phyloP scores from a whole-genome alignment of 1,140 invertebrate species.

The Dendroctonus valens region DNA sequence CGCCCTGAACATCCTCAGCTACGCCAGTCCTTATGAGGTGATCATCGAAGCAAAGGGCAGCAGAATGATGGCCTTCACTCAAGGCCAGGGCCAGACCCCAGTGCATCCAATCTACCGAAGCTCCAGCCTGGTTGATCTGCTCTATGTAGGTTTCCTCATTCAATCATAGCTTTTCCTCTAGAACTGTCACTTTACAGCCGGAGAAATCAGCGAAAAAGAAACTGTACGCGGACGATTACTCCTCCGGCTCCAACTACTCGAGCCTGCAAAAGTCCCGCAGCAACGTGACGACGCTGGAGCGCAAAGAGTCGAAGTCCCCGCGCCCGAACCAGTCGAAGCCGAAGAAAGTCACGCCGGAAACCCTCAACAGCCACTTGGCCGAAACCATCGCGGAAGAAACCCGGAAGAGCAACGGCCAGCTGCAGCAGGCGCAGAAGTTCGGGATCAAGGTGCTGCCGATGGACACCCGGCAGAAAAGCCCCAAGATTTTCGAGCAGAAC shows the following conservation, averaged over 20 bases:
- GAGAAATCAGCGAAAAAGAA: slow-evolving; percentile 50
- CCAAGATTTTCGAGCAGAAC: slow-evolving; percentile 47
- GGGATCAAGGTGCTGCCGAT: slow-evolving; percentile 66
- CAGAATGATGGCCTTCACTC: slow-evolving; percentile 30
- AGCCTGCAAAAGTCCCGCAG: slow-evolving; percentile 51
- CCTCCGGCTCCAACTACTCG: slow-evolving; percentile 51
- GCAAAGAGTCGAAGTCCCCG: slow-evolving; percentile 43
- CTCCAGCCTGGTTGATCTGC: slow-evolving; percentile 48
- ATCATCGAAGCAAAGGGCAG: slow-evolving; percentile 62
- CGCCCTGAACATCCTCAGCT: slow-evolving; percentile 82
- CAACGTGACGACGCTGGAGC: slow-evolving; percentile 45
- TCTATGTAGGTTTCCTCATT: background rate
- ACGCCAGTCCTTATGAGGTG: slow-evolving; percentile 89
- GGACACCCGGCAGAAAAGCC: slow-evolving; percentile 53
- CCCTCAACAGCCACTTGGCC: slow-evolving; percentile 53
- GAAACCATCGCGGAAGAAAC: slow-evolving; percentile 45
- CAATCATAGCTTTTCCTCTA: background rate
- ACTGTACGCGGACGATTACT: slow-evolving; percentile 52
- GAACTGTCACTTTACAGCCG: background rate
- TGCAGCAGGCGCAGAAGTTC: slow-evolving; percentile 60
- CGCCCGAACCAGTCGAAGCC: slow-evolving; percentile 32
- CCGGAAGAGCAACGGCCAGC: slow-evolving; percentile 51
- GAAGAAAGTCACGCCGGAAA: slow-evolving; percentile 37
- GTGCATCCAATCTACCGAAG: slow-evolving; percentile 47
- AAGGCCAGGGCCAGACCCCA: slow-evolving; percentile 35